A percentile compares a stretch with the other conserved stretches of the same genome.
These are phyloP conservation scores for Ctenomys sociabilis DNA, from an alignment of 2,113 vertebrate species.

Conservation along the genomic window DNA sequence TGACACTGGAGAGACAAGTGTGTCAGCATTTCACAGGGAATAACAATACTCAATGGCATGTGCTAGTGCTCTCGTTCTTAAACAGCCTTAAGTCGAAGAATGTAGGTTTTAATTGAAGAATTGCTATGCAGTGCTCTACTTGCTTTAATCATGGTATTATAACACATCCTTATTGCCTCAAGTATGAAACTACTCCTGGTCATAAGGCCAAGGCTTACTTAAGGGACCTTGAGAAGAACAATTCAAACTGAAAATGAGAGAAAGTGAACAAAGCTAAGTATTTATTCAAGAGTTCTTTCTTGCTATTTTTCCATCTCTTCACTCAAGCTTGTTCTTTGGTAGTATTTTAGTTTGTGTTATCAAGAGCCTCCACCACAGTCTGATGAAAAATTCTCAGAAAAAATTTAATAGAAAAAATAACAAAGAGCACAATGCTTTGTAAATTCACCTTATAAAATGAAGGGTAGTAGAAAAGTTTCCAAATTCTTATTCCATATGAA, in stretches of 20 bases:
- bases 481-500: neutral
- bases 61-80: neutral
- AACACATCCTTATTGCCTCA: neutral
- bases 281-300: neutral
- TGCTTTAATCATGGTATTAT: neutral
- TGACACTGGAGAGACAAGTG: conserved; percentile 49
- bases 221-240: neutral
- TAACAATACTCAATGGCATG: neutral
- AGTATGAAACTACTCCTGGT: neutral
- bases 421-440: neutral
- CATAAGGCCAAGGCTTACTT: neutral
- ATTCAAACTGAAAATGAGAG: neutral
- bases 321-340: neutral
- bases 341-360: conserved; percentile 10
- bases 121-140: neutral
- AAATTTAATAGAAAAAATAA: neutral
- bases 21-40: conserved; percentile 54
- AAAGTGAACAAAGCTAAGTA: neutral
- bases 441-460: conserved; percentile 31
- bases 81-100: conserved; percentile 46
- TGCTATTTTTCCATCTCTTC: neutral
- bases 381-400: conserved; percentile 15
- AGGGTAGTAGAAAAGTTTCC: neutral
- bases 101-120: conserved; percentile 51
- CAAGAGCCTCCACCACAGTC: neutral